Percentiles rank a stretch among this genome's conserved stretches.
These are phyloP conservation scores for Gasterosteus nipponicus DNA, from an alignment of 2,113 vertebrate genomes.

Conservation along the genomic window DNA sequence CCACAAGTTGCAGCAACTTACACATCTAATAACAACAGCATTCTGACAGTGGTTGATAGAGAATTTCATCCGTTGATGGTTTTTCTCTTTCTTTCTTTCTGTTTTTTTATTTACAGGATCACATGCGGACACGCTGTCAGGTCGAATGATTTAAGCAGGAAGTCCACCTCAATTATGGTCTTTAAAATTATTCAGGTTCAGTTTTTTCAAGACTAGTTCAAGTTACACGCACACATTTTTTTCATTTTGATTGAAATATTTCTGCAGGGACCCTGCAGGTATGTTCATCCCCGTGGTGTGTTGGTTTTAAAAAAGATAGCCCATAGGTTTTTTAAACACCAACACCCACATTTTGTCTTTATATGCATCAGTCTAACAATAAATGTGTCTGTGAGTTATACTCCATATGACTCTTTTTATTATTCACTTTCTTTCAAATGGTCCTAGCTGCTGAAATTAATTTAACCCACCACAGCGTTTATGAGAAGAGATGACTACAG, in stretches of 20 bases:
- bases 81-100: not conserved
- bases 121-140: not conserved
- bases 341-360: slow-evolving; percentile 19
- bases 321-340: slow-evolving; percentile 37
- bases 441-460: slow-evolving; percentile 40
- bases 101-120: slow-evolving; percentile 4
- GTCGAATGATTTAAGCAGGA: not conserved
- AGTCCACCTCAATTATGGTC: not conserved
- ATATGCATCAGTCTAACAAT: slow-evolving; percentile 26
- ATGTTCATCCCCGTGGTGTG: slow-evolving; percentile 5
- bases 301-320: slow-evolving; percentile 22
- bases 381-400: slow-evolving; percentile 24
- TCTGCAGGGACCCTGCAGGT: not conserved
- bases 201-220: not conserved
- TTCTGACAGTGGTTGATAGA: slow-evolving; percentile 16
- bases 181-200: slow-evolving; percentile 3
- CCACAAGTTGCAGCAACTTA: slow-evolving; percentile 15
- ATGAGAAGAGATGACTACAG: slow-evolving; percentile 56
- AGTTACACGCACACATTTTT: not conserved
- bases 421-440: slow-evolving; percentile 33
- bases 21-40: slow-evolving; percentile 16
- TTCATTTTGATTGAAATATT: slow-evolving; percentile 1
- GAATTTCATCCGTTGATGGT: slow-evolving; percentile 11
- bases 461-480: slow-evolving; percentile 53
- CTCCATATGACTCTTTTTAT: slow-evolving; percentile 41